phyloP scores from a whole-genome alignment of 2,113 vertebrate genomes.

The Equus przewalskii region DNA sequence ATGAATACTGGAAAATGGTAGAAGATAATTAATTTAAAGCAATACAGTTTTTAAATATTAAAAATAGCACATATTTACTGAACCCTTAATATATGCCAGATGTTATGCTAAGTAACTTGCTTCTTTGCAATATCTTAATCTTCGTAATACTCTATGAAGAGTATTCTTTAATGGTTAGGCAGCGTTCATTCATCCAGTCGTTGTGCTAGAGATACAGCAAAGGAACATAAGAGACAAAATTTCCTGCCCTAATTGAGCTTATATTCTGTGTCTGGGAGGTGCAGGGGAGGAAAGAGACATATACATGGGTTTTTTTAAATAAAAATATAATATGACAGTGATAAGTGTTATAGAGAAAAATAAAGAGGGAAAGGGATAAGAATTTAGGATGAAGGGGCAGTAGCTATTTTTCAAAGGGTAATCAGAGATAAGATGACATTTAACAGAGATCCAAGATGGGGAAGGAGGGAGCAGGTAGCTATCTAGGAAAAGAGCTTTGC shows the following conservation, averaged over 20 bases:
- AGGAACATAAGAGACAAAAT: background rate
- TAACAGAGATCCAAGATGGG: background rate
- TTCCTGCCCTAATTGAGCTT: background rate
- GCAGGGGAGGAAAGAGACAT: background rate
- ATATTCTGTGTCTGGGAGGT: background rate
- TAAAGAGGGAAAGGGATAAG: background rate
- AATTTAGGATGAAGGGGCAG: background rate
- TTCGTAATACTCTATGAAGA: background rate
- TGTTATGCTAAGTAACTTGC: background rate
- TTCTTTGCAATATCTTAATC: constrained; percentile 14
- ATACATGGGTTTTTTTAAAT: background rate
- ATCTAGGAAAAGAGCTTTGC: background rate
- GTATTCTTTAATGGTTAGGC: background rate
- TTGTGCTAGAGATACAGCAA: background rate
- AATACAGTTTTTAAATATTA: constrained; percentile 46
- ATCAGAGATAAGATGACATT: background rate
- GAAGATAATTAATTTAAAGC: background rate
- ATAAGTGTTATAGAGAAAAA: background rate
- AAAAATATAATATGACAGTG: constrained; percentile 36
- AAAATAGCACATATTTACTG: constrained; percentile 32
- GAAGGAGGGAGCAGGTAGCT: background rate
- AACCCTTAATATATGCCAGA: constrained; percentile 14
- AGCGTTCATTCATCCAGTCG: background rate
- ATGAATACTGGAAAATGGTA: constrained; percentile 31
- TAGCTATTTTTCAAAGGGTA: background rate